Conservation (phyloP, 2,888 invertebrate species). For the Maniola hyperantus region DNA sequence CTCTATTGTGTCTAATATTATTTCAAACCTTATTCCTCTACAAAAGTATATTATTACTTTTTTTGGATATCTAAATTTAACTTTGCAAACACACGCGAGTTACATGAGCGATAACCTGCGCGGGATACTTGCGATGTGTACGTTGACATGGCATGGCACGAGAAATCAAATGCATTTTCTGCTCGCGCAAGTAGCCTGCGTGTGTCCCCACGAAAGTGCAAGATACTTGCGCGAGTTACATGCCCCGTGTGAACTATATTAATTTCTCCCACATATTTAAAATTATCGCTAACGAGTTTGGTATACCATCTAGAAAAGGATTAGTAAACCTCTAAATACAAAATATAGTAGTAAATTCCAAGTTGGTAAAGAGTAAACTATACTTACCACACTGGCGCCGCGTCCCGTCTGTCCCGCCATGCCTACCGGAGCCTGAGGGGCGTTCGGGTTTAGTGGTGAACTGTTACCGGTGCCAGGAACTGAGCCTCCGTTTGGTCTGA, state of each 20-base stretch:
- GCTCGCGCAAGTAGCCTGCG: too few relatives aligned
- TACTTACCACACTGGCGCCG: constrained; percentile 91
- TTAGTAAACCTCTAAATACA: neutral
- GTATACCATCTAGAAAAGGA: neutral
- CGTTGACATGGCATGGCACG: too few relatives aligned
- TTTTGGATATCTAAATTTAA: too few relatives aligned
- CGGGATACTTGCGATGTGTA: neutral
- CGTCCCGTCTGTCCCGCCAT: constrained; percentile 92
- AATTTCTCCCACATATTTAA: neutral
- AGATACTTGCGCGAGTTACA: neutral
- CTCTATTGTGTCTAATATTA: too few relatives aligned
- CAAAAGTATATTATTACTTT: too few relatives aligned
- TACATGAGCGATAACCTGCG: neutral
- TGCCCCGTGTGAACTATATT: neutral
- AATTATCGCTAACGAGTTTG: constrained; percentile 12
- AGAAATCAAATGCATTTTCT: too few relatives aligned
- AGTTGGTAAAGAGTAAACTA: neutral
- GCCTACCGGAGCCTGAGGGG: constrained; percentile 86
- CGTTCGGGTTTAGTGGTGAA: constrained; percentile 83
- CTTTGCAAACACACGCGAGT: too few relatives aligned
- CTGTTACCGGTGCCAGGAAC: constrained; percentile 76
- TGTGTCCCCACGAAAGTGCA: too few relatives aligned
- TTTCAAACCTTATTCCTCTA: too few relatives aligned
- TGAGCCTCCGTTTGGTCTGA: constrained; percentile 63
- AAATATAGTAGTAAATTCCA: neutral